Conservation (phyloP, 2,113 vertebrate genomes). For the Oceanodroma tethys region DNA sequence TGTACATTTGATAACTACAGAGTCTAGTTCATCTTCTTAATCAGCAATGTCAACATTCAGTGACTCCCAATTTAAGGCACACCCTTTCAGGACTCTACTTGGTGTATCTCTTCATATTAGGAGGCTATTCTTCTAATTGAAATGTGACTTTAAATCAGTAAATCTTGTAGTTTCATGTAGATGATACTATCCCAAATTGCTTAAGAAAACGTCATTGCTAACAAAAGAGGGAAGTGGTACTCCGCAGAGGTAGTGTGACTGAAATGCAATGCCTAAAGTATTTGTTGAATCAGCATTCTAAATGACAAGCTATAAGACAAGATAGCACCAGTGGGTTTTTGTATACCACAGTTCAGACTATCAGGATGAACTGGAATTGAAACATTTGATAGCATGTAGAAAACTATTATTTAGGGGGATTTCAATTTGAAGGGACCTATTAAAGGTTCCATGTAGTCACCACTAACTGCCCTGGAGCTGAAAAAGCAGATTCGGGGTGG, state of each 20-base stretch:
- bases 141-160: background rate
- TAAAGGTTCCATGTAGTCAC: background rate
- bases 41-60: background rate
- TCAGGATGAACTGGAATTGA: background rate
- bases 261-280: background rate
- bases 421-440: background rate
- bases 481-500: background rate
- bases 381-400: background rate
- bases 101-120: background rate
- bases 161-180: background rate
- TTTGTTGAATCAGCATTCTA: background rate
- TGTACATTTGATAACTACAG: background rate
- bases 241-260: background rate
- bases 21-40: background rate
- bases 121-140: background rate
- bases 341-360: background rate
- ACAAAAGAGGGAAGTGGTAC: background rate
- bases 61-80: background rate
- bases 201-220: background rate
- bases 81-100: background rate
- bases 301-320: background rate
- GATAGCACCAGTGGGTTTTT: background rate
- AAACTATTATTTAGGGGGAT: background rate
- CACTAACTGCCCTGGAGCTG: background rate
- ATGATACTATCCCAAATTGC: background rate